phyloP scores from a whole-genome alignment of 2,113 vertebrate genomes.

The Monopterus albus region DNA sequence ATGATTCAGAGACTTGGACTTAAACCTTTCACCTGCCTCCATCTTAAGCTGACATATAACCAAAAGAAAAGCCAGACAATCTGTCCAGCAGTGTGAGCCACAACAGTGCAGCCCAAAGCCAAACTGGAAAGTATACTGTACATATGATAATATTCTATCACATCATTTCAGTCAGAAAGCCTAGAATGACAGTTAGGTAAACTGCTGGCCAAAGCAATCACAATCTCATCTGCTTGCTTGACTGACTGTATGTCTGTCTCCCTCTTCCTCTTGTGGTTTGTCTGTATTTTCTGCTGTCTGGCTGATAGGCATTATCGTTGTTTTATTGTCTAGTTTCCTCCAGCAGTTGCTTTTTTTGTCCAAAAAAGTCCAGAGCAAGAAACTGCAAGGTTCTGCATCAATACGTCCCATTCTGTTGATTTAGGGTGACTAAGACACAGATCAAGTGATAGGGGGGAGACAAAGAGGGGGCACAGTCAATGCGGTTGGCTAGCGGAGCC shows the following conservation, averaged over 20 bases:
- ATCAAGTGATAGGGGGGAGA: conserved; percentile 32
- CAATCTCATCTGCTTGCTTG: conserved; percentile 38
- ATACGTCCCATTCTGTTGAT: conserved; percentile 57
- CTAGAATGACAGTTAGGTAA: conserved; percentile 30
- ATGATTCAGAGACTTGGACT: conserved; percentile 39
- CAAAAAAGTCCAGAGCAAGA: conserved; percentile 3
- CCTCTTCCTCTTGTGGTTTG: conserved; percentile 1
- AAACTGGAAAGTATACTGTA: conserved; percentile 16
- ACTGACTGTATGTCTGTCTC: conserved; percentile 24
- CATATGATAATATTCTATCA: conserved; percentile 21
- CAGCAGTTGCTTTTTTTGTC: conserved; percentile 26
- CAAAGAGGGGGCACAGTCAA: conserved; percentile 20
- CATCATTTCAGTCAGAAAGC: conserved; percentile 21
- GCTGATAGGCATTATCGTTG: conserved; percentile 18
- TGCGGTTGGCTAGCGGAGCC: conserved; percentile 32
- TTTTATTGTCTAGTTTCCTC: conserved; percentile 35
- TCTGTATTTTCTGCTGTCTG: conserved; percentile 7
- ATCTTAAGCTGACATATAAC: conserved; percentile 22
- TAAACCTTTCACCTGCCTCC: conserved; percentile 43
- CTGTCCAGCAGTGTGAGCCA: conserved; percentile 3
- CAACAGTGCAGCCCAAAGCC: not conserved
- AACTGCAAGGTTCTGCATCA: conserved; percentile 19
- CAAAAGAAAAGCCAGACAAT: conserved; percentile 30
- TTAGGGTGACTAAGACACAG: conserved; percentile 46
- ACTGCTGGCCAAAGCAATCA: conserved; percentile 37